Conservation (phyloP, 2,113 vertebrate genomes). For the Barbus barbus region DNA sequence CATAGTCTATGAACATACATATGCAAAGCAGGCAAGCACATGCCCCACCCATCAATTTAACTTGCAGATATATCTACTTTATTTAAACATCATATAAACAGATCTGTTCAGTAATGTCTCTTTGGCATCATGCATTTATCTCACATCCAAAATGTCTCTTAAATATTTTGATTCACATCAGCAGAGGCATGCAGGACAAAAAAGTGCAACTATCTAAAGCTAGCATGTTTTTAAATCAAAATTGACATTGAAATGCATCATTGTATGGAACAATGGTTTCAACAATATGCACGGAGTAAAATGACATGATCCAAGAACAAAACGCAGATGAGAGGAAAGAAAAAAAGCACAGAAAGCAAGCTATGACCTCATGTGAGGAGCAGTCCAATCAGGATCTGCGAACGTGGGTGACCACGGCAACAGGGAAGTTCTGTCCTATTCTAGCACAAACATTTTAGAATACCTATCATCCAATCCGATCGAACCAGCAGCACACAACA, state of each 20-base stretch:
- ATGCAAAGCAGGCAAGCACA: slow-evolving; percentile 13
- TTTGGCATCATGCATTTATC: neutral
- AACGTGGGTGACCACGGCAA: slow-evolving; percentile 62
- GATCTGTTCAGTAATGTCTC: neutral
- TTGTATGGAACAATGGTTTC: slow-evolving; percentile 30
- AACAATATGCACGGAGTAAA: slow-evolving; percentile 35
- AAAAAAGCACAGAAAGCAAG: slow-evolving; percentile 54
- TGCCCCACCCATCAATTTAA: neutral
- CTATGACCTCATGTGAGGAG: slow-evolving; percentile 60
- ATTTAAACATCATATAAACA: neutral
- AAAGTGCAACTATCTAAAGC: slow-evolving; percentile 2
- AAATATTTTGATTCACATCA: neutral
- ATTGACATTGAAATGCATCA: slow-evolving; percentile 3
- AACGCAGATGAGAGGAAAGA: slow-evolving; percentile 40
- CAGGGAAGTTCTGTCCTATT: slow-evolving; percentile 62
- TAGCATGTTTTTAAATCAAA: slow-evolving; percentile 6
- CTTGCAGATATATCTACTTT: neutral
- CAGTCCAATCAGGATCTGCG: slow-evolving; percentile 54
- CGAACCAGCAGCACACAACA: slow-evolving; percentile 42
- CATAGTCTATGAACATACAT: slow-evolving; percentile 28
- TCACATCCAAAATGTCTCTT: slow-evolving; percentile 54
- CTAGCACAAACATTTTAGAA: slow-evolving; percentile 49
- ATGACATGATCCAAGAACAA: slow-evolving; percentile 53
- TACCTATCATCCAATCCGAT: slow-evolving; percentile 54
- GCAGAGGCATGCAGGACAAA: slow-evolving; percentile 24